phyloP scores from a whole-genome alignment of 2,113 vertebrate genomes.

The Coregonus clupeaformis region DNA sequence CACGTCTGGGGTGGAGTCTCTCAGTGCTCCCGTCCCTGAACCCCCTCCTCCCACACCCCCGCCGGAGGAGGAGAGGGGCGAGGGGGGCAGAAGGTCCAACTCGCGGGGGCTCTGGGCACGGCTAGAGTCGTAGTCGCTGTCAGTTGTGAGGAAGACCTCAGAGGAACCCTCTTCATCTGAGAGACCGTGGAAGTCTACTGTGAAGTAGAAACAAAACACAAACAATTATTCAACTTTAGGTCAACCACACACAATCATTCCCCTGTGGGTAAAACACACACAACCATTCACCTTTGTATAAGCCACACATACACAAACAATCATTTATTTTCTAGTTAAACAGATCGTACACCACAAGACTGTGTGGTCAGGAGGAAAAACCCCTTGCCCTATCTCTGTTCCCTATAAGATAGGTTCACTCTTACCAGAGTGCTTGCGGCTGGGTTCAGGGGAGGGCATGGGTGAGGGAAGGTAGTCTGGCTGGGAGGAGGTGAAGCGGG shows the following conservation, averaged over 20 bases:
- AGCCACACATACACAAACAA: too few species aligned
- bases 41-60: slow-evolving; percentile 53
- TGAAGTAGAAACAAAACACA: background rate
- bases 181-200: slow-evolving; percentile 76
- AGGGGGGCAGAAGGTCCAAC: slow-evolving; percentile 80
- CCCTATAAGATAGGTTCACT: background rate
- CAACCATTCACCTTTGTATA: background rate
- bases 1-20: slow-evolving; percentile 80
- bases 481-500: slow-evolving; percentile 77
- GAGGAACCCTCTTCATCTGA: slow-evolving; percentile 88
- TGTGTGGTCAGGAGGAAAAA: too few species aligned
- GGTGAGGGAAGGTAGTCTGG: slow-evolving; percentile 84
- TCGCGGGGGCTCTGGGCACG: slow-evolving; percentile 85
- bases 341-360: too few species aligned
- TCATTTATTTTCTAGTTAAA: too few species aligned
- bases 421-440: slow-evolving; percentile 79
- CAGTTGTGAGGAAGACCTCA: slow-evolving; percentile 87
- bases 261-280: background rate
- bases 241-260: background rate
- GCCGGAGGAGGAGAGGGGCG: slow-evolving; percentile 63
- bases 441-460: slow-evolving; percentile 76
- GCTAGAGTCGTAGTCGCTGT: slow-evolving; percentile 88
- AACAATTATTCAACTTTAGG: background rate
- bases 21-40: slow-evolving; percentile 46
- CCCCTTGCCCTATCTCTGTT: too few species aligned